These are phyloP conservation scores for Salvelinus fontinalis DNA, from an alignment of 2,113 vertebrate genomes.

Conservation along the genomic window DNA sequence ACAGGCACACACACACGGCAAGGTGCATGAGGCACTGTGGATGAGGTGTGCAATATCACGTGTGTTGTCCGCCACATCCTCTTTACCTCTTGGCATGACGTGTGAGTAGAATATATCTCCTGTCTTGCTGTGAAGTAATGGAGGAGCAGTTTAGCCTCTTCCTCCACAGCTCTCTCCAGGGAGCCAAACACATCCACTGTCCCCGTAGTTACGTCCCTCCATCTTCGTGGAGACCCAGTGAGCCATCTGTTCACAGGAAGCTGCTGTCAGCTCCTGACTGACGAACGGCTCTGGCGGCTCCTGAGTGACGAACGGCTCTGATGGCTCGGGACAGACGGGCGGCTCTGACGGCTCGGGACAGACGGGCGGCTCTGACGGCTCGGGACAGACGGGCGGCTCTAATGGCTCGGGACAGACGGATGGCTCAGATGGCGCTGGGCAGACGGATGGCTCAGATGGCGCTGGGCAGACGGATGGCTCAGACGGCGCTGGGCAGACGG, in stretches of 20 bases:
- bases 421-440: no score
- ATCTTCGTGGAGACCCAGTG: constrained; percentile 62
- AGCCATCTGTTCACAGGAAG: constrained; percentile 44
- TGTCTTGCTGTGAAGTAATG: constrained; percentile 13
- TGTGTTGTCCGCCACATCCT: background rate
- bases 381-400: no score
- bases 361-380: no score
- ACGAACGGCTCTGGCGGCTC: no score
- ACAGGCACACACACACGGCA: no score
- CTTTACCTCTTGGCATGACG: background rate
- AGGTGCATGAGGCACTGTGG: background rate
- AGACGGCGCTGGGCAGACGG: no score
- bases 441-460: no score
- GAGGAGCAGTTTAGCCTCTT: constrained; percentile 35
- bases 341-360: no score
- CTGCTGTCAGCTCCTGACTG: constrained; percentile 31
- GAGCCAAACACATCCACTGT: constrained; percentile 56
- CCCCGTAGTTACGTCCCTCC: constrained; percentile 56
- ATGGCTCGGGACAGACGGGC: no score
- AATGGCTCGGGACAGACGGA: no score
- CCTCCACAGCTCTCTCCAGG: constrained; percentile 54
- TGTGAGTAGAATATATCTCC: background rate
- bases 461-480: no score
- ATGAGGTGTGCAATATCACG: background rate
- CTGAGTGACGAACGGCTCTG: no score